Conservation (phyloP, 2,797 vertebrate species). For the Lithobates sylvaticus region DNA sequence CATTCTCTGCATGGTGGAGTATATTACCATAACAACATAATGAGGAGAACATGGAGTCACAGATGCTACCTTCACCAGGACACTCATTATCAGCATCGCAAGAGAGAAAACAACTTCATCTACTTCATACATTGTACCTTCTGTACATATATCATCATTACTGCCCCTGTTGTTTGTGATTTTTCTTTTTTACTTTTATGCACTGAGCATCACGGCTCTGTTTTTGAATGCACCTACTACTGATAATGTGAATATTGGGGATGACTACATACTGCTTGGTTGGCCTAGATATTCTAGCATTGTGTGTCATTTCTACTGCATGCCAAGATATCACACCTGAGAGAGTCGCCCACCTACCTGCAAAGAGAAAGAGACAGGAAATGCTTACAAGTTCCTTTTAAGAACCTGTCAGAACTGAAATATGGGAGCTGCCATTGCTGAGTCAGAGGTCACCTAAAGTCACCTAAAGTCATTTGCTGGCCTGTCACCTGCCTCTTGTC, state of each 20-base stretch:
- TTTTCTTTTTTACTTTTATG: conserved; percentile 9
- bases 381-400: background rate
- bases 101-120: conserved; percentile 2
- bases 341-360: background rate
- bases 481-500: too few species aligned
- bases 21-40: background rate
- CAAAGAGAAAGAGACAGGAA: background rate
- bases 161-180: conserved; percentile 15
- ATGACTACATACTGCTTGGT: conserved; percentile 34
- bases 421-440: too few species aligned
- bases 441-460: too few species aligned
- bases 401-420: too few species aligned
- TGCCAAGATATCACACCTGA: background rate
- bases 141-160: conserved; percentile 6
- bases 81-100: background rate
- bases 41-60: background rate
- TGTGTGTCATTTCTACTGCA: background rate
- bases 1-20: conserved; percentile 33
- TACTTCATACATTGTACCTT: conserved; percentile 16
- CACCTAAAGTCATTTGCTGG: too few species aligned
- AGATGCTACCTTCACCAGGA: background rate
- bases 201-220: conserved; percentile 12
- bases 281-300: background rate
- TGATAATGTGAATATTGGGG: conserved; percentile 38
- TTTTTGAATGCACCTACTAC: conserved; percentile 49